phyloP scores from a whole-genome alignment of 2,888 invertebrate genomes.

The Mesodorylaimus sp. region DNA sequence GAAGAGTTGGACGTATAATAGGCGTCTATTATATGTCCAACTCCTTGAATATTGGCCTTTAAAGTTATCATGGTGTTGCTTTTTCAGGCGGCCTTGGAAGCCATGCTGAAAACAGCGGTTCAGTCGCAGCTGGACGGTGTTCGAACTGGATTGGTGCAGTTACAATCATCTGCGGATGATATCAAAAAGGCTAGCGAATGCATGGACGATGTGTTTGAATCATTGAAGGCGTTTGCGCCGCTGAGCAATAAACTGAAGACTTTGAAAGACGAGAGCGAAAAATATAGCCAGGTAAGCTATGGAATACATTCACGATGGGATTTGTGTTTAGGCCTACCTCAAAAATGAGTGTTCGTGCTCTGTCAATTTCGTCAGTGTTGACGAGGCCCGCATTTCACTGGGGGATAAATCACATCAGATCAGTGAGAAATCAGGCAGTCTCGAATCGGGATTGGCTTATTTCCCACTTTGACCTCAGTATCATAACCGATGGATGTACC shows the following conservation, averaged over 20 bases:
- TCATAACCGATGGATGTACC: too few relatives aligned
- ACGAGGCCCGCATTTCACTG: too few relatives aligned
- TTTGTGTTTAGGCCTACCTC: constrained; percentile 10
- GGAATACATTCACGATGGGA: too few relatives aligned
- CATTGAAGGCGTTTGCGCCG: constrained; percentile 55
- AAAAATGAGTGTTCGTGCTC: too few relatives aligned
- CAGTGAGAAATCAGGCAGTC: too few relatives aligned
- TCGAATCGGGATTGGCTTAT: too few relatives aligned
- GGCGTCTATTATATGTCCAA: not conserved
- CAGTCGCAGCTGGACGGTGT: constrained; percentile 95
- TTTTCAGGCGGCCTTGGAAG: constrained; percentile 57
- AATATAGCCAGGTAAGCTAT: constrained; percentile 55
- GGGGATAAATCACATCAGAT: too few relatives aligned
- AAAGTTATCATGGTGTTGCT: not conserved
- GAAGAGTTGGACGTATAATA: not conserved
- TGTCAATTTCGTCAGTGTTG: too few relatives aligned
- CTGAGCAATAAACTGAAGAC: constrained; percentile 60
- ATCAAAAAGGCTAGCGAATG: constrained; percentile 49
- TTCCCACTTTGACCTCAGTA: too few relatives aligned
- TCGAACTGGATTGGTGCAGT: constrained; percentile 68
- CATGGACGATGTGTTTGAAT: constrained; percentile 53
- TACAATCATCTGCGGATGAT: constrained; percentile 65
- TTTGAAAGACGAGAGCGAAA: constrained; percentile 74
- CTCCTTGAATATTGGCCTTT: not conserved
- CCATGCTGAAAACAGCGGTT: constrained; percentile 89